A percentile compares a stretch with the other conserved stretches of the same genome.
Evolutionary conservation across 2,888 invertebrate genomes (phyloP).

Genomic region (Drosophila pseudotakahashii): DNA sequence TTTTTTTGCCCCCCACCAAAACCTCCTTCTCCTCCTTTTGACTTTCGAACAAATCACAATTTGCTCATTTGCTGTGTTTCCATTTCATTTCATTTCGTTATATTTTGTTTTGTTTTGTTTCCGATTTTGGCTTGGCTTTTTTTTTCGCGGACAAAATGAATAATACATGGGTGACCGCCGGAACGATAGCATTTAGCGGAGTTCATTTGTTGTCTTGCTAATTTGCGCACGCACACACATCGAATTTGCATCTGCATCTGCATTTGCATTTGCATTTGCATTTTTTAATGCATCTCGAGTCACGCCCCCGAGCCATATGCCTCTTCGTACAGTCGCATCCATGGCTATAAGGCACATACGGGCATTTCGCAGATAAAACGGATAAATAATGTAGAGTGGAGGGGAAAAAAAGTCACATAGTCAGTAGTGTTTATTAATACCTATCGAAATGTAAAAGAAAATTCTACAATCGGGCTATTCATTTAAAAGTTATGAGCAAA

Average conservation of each 20-base stretch:
- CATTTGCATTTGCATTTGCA: constrained; percentile 2
- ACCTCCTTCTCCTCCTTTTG: not conserved
- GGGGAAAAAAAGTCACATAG: constrained; percentile 6
- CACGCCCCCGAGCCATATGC: constrained; percentile 17
- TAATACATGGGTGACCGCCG: constrained; percentile 41
- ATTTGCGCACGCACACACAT: constrained; percentile 21
- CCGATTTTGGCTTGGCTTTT: not conserved
- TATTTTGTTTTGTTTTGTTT: constrained; percentile 22
- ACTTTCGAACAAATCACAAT: constrained; percentile 21
- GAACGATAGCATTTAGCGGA: constrained; percentile 12
- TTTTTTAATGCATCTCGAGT: constrained; percentile 20
- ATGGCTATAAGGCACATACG: constrained; percentile 18
- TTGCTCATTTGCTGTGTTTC: constrained; percentile 24
- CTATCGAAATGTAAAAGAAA: too few species aligned
- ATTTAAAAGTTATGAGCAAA: too few species aligned
- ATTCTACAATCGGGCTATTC: too few species aligned
- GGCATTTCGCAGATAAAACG: constrained; percentile 9
- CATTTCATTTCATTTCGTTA: constrained; percentile 6
- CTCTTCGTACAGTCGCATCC: not conserved
- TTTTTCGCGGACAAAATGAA: constrained; percentile 14
- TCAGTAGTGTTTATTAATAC: too few species aligned
- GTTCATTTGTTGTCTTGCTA: constrained; percentile 32
- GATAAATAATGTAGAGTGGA: constrained; percentile 9
- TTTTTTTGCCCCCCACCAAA: not conserved
- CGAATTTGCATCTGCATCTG: constrained; percentile 6